A percentile compares a stretch with the other conserved stretches of the same genome.
Evolutionary conservation across 1,140 invertebrate species (phyloP).

Genomic region (Muscidifurax raptorellus): DNA sequence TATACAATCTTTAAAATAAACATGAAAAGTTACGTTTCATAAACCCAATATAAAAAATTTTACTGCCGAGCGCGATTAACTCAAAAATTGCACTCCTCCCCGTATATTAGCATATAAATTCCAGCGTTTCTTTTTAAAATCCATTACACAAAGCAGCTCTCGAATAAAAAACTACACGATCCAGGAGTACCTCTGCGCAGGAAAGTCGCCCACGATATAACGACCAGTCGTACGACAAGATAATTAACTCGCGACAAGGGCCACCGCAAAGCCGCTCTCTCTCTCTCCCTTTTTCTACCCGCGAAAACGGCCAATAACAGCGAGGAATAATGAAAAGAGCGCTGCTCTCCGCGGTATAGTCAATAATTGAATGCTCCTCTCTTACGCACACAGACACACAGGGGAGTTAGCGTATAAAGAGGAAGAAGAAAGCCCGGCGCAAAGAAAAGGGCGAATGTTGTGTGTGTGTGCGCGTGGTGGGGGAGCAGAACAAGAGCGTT

Average conservation of each 20-base stretch:
- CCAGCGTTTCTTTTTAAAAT: background rate
- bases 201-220: background rate
- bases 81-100: no score
- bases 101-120: no score
- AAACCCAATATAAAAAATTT: no score
- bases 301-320: constrained; percentile 50
- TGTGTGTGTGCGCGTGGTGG: constrained; percentile 14
- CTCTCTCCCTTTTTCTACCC: background rate
- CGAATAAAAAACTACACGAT: background rate
- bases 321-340: constrained; percentile 25
- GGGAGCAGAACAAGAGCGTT: constrained; percentile 67
- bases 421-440: constrained; percentile 44
- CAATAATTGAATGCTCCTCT: constrained; percentile 43
- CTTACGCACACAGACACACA: background rate
- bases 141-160: background rate
- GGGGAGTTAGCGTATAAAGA: constrained; percentile 13
- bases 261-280: background rate
- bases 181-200: no score
- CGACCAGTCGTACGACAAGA: constrained; percentile 6
- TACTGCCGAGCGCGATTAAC: no score
- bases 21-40: no score
- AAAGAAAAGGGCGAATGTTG: constrained; percentile 10
- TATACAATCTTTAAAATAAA: no score
- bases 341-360: constrained; percentile 12
- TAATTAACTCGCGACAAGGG: constrained; percentile 16